Percentiles rank a stretch among this genome's conserved stretches.
phyloP scores from a whole-genome alignment of 1,140 invertebrate genomes.

The Andricus grossulariae region DNA sequence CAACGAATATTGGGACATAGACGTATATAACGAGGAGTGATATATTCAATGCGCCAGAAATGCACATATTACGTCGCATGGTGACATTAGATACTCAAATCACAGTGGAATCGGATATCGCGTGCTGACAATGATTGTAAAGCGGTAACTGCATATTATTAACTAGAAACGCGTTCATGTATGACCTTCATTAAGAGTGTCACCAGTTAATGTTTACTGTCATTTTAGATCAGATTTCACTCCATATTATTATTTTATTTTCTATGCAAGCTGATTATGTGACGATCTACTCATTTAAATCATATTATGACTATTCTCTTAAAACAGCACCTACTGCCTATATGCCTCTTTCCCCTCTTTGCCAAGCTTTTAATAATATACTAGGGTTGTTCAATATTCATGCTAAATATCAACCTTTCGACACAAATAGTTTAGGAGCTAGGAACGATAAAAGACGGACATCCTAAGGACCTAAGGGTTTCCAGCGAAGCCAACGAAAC shows the following conservation, averaged over 20 bases:
- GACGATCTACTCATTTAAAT: too few species aligned
- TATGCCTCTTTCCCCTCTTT: too few species aligned
- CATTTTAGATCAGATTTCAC: conserved; percentile 11
- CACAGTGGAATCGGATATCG: conserved; percentile 37
- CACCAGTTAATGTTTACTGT: conserved; percentile 30
- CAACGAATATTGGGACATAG: conserved; percentile 20
- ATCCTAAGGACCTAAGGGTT: too few species aligned
- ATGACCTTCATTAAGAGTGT: conserved; percentile 48
- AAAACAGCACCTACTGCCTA: too few species aligned
- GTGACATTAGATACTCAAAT: conserved; percentile 22
- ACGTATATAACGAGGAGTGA: not conserved
- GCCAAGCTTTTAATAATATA: too few species aligned
- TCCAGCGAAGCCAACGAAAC: too few species aligned
- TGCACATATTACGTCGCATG: conserved; percentile 8
- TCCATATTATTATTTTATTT: not conserved
- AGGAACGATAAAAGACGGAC: too few species aligned
- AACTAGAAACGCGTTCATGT: conserved; percentile 44
- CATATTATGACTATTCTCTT: too few species aligned
- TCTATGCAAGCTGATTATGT: too few species aligned
- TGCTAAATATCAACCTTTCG: too few species aligned
- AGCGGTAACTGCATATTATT: conserved; percentile 58
- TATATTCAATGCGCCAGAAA: conserved; percentile 10
- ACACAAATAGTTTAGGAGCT: too few species aligned
- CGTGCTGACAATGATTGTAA: conserved; percentile 58
- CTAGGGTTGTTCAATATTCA: too few species aligned